Conservation (phyloP, 2,113 vertebrate species). For the Saccopteryx bilineata region DNA sequence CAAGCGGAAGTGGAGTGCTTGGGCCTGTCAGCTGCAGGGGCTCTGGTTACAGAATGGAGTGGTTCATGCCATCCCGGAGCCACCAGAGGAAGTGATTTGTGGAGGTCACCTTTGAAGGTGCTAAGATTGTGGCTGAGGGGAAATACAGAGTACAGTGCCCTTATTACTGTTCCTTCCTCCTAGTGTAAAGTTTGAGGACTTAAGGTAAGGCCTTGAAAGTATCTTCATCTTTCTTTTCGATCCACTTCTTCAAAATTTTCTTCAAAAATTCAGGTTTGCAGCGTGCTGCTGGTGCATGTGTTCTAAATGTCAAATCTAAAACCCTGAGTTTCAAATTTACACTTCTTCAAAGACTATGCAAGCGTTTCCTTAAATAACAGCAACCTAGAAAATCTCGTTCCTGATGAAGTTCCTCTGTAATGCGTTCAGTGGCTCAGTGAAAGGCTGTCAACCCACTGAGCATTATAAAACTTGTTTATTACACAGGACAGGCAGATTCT, state of each 20-base stretch:
- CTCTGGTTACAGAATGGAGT: constrained; percentile 85
- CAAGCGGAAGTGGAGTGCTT: constrained; percentile 86
- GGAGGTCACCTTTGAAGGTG: constrained; percentile 85
- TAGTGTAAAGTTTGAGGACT: background rate
- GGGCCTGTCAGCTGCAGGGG: constrained; percentile 84
- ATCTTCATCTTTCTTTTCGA: background rate
- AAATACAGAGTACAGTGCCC: background rate
- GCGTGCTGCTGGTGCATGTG: background rate
- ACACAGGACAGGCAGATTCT: background rate
- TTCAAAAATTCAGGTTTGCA: background rate
- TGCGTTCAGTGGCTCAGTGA: fast-evolving
- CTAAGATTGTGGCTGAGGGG: background rate
- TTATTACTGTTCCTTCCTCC: background rate
- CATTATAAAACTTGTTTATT: background rate
- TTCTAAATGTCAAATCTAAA: constrained; percentile 62
- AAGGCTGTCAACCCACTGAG: background rate
- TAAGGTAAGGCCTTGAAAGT: background rate
- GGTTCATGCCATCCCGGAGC: constrained; percentile 54
- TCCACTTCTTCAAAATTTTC: constrained; percentile 12
- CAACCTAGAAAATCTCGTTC: constrained; percentile 9
- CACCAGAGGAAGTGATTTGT: constrained; percentile 61
- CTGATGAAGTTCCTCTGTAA: background rate
- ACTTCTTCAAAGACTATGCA: constrained; percentile 27
- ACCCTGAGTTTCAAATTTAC: constrained; percentile 44
- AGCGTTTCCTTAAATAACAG: constrained; percentile 48